A percentile compares a stretch with the other conserved stretches of the same genome.
phyloP scores from a whole-genome alignment of 2,797 vertebrate genomes.

The Stomatorhinus walkeri region DNA sequence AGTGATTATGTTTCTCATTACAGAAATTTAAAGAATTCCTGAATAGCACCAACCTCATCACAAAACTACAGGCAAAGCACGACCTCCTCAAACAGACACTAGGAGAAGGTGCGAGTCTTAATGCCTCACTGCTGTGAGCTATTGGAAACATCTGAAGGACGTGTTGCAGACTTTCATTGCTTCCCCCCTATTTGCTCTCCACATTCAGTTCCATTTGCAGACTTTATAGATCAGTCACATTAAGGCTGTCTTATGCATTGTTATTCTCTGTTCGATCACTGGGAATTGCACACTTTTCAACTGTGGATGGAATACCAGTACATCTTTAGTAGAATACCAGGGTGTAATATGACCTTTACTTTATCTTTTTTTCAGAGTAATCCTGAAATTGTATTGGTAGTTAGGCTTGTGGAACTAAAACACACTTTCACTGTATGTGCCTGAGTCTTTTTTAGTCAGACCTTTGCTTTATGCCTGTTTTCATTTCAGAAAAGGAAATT shows the following conservation, averaged over 20 bases:
- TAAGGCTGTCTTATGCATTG: not conserved
- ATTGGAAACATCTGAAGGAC: not conserved
- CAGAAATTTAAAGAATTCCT: slow-evolving; percentile 98
- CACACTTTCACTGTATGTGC: not conserved
- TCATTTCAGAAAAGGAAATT: not conserved
- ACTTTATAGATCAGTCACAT: not conserved
- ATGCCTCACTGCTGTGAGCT: not conserved
- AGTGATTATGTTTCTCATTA: slow-evolving; percentile 34
- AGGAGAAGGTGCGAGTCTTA: slow-evolving; percentile 79
- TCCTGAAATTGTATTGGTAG: not conserved
- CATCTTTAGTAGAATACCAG: not conserved
- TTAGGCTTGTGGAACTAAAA: not conserved
- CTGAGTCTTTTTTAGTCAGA: not conserved
- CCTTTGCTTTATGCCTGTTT: not conserved
- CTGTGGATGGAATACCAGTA: not conserved
- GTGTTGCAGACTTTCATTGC: not conserved
- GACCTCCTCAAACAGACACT: slow-evolving; percentile 93
- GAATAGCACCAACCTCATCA: slow-evolving; percentile 95
- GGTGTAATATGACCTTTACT: not conserved
- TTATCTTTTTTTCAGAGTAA: not conserved
- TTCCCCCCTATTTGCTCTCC: slow-evolving; percentile 30
- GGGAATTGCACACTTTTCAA: not conserved
- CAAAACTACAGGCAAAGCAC: slow-evolving; percentile 94
- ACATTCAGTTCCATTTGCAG: not conserved
- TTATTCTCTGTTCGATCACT: not conserved